Evolutionary conservation across 2,113 vertebrate species (phyloP).

Genomic region (Gymnobelideus leadbeateri): DNA sequence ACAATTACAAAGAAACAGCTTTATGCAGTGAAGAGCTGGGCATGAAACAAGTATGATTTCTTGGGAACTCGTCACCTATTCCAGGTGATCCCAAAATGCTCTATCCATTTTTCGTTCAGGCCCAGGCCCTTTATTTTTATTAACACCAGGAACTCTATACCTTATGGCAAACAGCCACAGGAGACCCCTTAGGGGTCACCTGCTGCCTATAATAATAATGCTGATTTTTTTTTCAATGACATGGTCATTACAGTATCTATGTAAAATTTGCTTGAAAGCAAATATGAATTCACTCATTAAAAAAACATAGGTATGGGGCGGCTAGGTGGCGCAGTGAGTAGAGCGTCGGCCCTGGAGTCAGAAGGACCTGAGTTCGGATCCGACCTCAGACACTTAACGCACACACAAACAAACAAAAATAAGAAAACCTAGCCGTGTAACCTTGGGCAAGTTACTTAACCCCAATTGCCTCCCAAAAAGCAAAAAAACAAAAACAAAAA

Average conservation of each 20-base stretch:
- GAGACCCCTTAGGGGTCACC: conserved; percentile 78
- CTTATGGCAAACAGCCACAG: conserved; percentile 49
- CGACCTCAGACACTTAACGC: too few relatives aligned
- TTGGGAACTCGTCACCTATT: not conserved
- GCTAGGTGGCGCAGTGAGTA: too few relatives aligned
- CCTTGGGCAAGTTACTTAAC: too few relatives aligned
- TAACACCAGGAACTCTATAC: not conserved
- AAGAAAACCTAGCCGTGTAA: too few relatives aligned
- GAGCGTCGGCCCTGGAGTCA: too few relatives aligned
- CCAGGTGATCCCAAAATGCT: not conserved
- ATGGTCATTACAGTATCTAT: conserved; percentile 86
- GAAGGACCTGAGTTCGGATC: too few relatives aligned
- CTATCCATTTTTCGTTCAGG: not conserved
- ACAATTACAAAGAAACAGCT: not conserved
- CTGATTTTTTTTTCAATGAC: conserved; percentile 84
- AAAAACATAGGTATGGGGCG: conserved; percentile 43
- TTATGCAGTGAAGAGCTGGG: not conserved
- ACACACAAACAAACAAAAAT: too few relatives aligned
- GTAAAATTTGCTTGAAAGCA: conserved; percentile 87
- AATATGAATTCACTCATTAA: conserved; percentile 79
- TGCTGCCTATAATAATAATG: conserved; percentile 66
- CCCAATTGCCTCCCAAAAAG: too few relatives aligned
- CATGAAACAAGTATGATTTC: not conserved
- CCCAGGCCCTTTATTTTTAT: not conserved
- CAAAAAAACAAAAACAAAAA: too few relatives aligned